phyloP scores from a whole-genome alignment of 2,113 vertebrate species.

The Cyprinodon brontotheroides region DNA sequence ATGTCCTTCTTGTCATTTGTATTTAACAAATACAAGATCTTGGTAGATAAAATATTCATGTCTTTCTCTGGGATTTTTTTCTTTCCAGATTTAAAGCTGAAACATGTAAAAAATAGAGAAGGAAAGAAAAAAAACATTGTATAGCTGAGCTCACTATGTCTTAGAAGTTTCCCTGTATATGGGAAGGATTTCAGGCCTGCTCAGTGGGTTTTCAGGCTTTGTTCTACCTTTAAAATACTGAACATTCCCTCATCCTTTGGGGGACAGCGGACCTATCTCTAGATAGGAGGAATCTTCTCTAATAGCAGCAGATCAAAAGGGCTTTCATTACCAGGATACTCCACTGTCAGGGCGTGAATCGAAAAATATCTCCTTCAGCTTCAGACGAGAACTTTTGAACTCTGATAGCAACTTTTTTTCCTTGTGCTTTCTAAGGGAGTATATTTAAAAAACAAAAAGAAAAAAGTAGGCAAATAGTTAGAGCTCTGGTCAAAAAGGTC shows the following conservation, averaged over 20 bases:
- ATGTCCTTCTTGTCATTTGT: slow-evolving; percentile 12
- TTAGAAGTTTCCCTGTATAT: slow-evolving; percentile 11
- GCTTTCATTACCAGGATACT: slow-evolving; percentile 61
- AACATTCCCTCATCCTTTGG: slow-evolving; percentile 47
- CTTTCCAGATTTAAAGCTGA: slow-evolving; percentile 7
- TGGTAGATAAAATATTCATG: background rate
- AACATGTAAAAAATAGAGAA: slow-evolving; percentile 13
- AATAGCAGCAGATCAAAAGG: slow-evolving; percentile 70
- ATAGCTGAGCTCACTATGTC: slow-evolving; percentile 11
- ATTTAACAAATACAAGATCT: slow-evolving; percentile 16
- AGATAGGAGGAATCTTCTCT: slow-evolving; percentile 65
- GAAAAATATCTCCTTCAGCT: slow-evolving; percentile 50
- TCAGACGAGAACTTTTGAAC: slow-evolving; percentile 39
- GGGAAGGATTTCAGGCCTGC: slow-evolving; percentile 24
- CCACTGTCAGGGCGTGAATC: slow-evolving; percentile 48
- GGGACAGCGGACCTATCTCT: slow-evolving; percentile 56
- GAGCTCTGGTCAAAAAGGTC: slow-evolving; percentile 6
- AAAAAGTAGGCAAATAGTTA: slow-evolving; percentile 44
- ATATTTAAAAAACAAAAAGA: slow-evolving; percentile 56
- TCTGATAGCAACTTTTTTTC: slow-evolving; percentile 43
- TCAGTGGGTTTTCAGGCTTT: slow-evolving; percentile 16
- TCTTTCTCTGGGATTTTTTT: slow-evolving; percentile 2
- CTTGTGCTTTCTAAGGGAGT: slow-evolving; percentile 25
- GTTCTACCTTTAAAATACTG: slow-evolving; percentile 8
- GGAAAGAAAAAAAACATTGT: slow-evolving; percentile 17